Conservation (phyloP, 2,888 invertebrate genomes). For the Spodoptera picta region DNA sequence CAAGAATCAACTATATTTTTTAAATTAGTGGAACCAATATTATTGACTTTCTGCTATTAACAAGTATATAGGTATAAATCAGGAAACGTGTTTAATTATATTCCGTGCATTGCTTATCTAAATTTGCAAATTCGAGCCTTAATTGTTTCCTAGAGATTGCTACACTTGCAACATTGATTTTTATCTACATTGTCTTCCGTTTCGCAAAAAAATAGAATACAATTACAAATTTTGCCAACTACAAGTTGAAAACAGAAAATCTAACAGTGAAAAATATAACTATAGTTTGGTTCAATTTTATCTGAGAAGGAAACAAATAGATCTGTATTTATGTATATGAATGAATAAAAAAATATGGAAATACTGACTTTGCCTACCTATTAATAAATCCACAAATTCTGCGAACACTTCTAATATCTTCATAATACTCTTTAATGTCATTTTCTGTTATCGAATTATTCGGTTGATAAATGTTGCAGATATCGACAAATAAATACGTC, state of each 20-base stretch:
- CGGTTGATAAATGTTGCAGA: conserved; percentile 34
- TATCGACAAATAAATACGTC: conserved; percentile 31
- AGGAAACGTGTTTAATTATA: conserved; percentile 48
- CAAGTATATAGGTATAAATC: conserved; percentile 21
- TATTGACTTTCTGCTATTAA: no score
- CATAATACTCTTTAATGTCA: conserved; percentile 33
- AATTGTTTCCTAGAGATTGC: conserved; percentile 52
- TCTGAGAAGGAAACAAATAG: no score
- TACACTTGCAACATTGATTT: conserved; percentile 23
- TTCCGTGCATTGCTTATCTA: conserved; percentile 30
- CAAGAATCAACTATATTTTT: no score
- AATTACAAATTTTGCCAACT: conserved; percentile 28
- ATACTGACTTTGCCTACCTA: not conserved
- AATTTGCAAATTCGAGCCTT: conserved; percentile 6
- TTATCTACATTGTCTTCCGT: conserved; percentile 30
- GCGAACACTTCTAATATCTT: conserved; percentile 17
- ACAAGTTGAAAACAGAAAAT: not conserved
- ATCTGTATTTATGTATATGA: no score
- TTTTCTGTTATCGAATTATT: conserved; percentile 31
- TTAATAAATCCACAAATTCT: conserved; percentile 9
- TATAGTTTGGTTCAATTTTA: no score
- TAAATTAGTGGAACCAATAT: no score
- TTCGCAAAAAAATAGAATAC: conserved; percentile 25
- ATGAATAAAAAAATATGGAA: no score
- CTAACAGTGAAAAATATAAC: no score